Percentiles rank a stretch among this genome's conserved stretches.
These are phyloP conservation scores for Pemphredon lugubris DNA, from an alignment of 2,888 invertebrate species.

Conservation along the genomic window DNA sequence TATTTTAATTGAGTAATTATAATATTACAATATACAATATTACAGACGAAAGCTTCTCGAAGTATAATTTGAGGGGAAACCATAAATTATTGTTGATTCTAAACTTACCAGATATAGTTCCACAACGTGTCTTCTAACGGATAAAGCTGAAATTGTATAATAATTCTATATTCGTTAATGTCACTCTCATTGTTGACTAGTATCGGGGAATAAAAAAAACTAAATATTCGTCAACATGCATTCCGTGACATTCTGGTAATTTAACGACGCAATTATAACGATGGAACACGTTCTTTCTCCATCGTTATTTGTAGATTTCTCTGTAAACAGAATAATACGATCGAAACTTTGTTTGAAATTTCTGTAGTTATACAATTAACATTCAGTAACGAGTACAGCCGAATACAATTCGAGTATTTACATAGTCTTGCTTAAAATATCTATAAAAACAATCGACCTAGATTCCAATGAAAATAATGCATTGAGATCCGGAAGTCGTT, in stretches of 20 bases:
- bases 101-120: too few relatives aligned
- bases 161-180: too few relatives aligned
- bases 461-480: constrained; percentile 17
- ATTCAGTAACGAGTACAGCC: constrained; percentile 9
- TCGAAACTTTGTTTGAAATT: too few relatives aligned
- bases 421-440: constrained; percentile 16
- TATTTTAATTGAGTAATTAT: constrained; percentile 13
- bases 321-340: too few relatives aligned
- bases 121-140: too few relatives aligned
- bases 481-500: constrained; percentile 18
- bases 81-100: too few relatives aligned
- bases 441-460: constrained; percentile 5
- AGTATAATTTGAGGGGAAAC: constrained; percentile 19
- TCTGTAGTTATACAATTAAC: constrained; percentile 11
- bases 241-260: too few relatives aligned
- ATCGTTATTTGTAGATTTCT: too few relatives aligned
- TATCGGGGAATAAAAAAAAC: constrained; percentile 39
- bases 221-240: constrained; percentile 11
- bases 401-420: constrained; percentile 39
- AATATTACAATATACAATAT: constrained; percentile 15
- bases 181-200: constrained; percentile 54
- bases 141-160: too few relatives aligned
- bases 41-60: constrained; percentile 2
- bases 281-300: too few relatives aligned
- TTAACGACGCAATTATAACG: too few relatives aligned